Conservation (phyloP, 2,797 vertebrate genomes). For the Allobates femoralis region DNA sequence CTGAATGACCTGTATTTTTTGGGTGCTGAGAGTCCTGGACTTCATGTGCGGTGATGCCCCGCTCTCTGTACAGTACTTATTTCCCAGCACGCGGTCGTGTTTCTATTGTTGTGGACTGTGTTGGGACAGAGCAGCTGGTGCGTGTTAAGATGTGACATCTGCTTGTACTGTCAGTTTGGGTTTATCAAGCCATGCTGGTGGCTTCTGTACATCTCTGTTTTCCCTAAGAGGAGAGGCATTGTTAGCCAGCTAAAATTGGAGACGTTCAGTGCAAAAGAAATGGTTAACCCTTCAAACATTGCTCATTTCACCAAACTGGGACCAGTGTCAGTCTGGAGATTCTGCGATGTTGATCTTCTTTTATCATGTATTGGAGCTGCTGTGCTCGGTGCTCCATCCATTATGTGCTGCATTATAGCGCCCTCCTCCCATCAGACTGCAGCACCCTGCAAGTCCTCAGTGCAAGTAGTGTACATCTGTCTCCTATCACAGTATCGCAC, state of each 20-base stretch:
- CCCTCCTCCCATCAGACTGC: slow-evolving; percentile 8
- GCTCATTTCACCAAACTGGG: not conserved
- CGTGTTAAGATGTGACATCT: slow-evolving; percentile 54
- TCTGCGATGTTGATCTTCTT: not conserved
- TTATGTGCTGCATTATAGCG: not conserved
- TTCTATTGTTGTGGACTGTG: slow-evolving; percentile 41
- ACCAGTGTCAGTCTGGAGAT: not conserved
- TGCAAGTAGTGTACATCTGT: not conserved
- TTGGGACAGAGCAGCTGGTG: slow-evolving; percentile 50
- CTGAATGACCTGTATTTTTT: not conserved
- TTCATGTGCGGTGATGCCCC: too few relatives aligned
- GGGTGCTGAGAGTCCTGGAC: not conserved
- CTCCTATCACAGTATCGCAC: not conserved
- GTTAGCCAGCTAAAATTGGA: not conserved
- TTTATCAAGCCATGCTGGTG: slow-evolving; percentile 42
- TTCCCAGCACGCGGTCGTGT: not conserved
- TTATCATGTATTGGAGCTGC: not conserved
- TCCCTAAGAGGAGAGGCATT: slow-evolving; percentile 4
- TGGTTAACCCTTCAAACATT: not conserved
- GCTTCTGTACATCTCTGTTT: slow-evolving; percentile 10
- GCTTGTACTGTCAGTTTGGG: slow-evolving; percentile 53
- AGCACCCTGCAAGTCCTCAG: slow-evolving; percentile 12
- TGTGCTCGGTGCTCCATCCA: not conserved
- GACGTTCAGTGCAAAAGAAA: not conserved
- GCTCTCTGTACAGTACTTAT: not conserved